Evolutionary conservation across 1,140 invertebrate species (phyloP), one percentile per base, ranked within the genome.

Genomic region (Hycleus cichorii): DNA sequence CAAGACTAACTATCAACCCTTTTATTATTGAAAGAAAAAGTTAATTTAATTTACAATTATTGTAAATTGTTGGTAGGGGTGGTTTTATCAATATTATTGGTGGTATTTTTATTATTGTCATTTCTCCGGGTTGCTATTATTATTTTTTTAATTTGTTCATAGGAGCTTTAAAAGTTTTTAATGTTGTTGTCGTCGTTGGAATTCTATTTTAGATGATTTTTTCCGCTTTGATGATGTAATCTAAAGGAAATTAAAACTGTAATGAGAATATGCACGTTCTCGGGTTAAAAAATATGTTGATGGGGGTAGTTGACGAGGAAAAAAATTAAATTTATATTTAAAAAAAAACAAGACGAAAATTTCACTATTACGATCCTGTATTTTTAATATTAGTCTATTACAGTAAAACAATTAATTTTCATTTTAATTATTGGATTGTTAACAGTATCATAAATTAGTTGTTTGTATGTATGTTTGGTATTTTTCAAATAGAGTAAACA

Each of bases 31-130:
- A 32, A 32, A 48, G 42, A 62, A 62, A 62, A 62, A 58, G 50
- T 58, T 58, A 62, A 62, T 62, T 62, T 58, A 62, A 62, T 62
- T 62, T 58, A 50, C 56, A 58, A 56, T 62, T 62, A 62, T 62
- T 62, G 60, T 18, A 18, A 18, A 55, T 53, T 46, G 49, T 55
- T 58, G 58, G 54, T n/a, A 63, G 61, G 61, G 61, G 47, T 52
- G 56, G 18, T 27, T 58, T 44, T 50, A 18, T 18, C 18, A 18
- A 18, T 18, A 18, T 18, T 18, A 18, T 18, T 18, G 18, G 18
- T 18, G 18, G 18, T 53, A 59, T 54, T 48, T 47, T 49, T 38
- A 7, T 45, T 44, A 24, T 11, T 8, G 10, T 8, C n/a, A 18
- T 50, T 49, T 54, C 27, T 26, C 26, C 49, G 18, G 18, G 2